Evolutionary conservation across 2,888 invertebrate species (phyloP).

Genomic region (Coelinius sp.): DNA sequence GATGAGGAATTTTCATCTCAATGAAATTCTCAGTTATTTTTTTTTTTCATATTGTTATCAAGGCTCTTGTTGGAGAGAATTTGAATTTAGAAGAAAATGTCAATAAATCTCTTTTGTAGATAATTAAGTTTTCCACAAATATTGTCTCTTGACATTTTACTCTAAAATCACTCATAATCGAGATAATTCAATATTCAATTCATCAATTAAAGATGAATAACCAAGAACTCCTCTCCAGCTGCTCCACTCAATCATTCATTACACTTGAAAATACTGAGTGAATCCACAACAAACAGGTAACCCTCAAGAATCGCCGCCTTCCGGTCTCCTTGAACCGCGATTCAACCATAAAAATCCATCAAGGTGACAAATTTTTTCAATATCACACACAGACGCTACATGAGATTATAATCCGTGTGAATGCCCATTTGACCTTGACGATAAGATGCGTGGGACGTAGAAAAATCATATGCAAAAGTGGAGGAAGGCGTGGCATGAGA

Average conservation of each 20-base stretch:
- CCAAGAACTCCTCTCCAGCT: no score
- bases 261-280: neutral
- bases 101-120: no score
- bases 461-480: neutral
- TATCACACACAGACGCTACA: conserved; percentile 22
- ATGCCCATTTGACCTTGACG: conserved; percentile 37
- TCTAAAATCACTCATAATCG: no score
- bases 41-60: neutral
- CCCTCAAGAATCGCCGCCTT: conserved; percentile 46
- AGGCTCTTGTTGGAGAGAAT: neutral
- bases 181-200: no score
- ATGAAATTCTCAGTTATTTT: neutral
- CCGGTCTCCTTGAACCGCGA: conserved; percentile 54
- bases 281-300: conserved; percentile 19
- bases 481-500: neutral
- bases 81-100: neutral
- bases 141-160: no score
- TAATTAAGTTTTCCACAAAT: no score
- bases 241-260: neutral
- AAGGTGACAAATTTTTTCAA: conserved; percentile 53
- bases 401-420: neutral
- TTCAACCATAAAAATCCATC: conserved; percentile 58
- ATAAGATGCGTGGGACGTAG: conserved; percentile 16
- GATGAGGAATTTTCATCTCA: neutral
- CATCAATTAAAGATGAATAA: no score